A percentile compares a stretch with the other conserved stretches of the same genome.
These are phyloP conservation scores for Limanda limanda DNA, from an alignment of 2,113 vertebrate species.

Conservation along the genomic window DNA sequence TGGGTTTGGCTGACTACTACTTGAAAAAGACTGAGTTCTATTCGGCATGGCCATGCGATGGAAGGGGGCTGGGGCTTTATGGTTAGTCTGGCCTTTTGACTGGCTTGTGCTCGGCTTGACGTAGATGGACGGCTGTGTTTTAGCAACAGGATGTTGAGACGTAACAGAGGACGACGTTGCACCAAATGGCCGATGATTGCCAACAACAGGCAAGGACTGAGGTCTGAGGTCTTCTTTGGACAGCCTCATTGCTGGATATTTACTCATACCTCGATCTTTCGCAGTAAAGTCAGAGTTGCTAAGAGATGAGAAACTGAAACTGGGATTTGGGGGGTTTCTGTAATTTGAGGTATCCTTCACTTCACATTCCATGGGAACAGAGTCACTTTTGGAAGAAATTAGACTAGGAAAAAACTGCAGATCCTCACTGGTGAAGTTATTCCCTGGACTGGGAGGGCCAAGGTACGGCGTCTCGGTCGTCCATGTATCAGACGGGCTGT, in stretches of 20 bases:
- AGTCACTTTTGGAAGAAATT: constrained; percentile 72
- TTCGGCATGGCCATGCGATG: constrained; percentile 68
- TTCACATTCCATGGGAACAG: constrained; percentile 67
- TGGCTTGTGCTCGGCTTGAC: constrained; percentile 60
- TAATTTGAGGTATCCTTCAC: constrained; percentile 71
- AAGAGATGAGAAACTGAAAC: constrained; percentile 55
- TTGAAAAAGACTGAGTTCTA: constrained; percentile 67
- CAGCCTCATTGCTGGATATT: constrained; percentile 53
- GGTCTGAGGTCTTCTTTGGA: constrained; percentile 69
- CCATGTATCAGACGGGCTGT: constrained; percentile 82
- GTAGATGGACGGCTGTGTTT: constrained; percentile 40
- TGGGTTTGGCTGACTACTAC: constrained; percentile 59
- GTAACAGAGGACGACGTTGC: constrained; percentile 15
- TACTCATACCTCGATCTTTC: constrained; percentile 64
- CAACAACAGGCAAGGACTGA: constrained; percentile 37
- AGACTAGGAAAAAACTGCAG: constrained; percentile 80
- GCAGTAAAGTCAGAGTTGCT: constrained; percentile 55
- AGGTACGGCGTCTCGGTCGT: constrained; percentile 82
- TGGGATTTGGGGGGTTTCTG: constrained; percentile 48
- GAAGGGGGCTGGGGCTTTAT: constrained; percentile 74
- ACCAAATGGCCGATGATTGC: constrained; percentile 67
- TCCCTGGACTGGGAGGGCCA: constrained; percentile 81
- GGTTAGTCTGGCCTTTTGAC: constrained; percentile 61
- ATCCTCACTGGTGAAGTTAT: constrained; percentile 79
- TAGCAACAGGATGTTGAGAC: constrained; percentile 59